Evolutionary conservation across 1,140 invertebrate genomes (phyloP), one percentile per base, ranked within the genome.

Genomic region (Muscidifurax raptorellus): DNA sequence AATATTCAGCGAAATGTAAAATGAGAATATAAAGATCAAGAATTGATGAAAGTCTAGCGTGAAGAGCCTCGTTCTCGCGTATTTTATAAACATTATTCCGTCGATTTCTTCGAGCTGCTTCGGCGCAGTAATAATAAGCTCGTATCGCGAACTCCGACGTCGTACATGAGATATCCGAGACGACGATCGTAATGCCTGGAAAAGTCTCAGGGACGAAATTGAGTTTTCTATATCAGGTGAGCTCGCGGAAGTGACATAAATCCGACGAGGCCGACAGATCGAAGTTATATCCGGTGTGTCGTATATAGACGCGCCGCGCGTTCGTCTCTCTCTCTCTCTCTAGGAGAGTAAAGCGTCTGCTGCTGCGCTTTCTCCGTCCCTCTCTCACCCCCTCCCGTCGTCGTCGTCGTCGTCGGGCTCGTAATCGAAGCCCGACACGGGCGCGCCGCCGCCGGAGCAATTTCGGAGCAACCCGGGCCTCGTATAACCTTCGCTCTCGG

Each of bases 201-300:
- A 80, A 80, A 75, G 67, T 84, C 76, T 84, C 32, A 13, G 22
- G 18, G 52, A 22, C 36, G 71, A 89, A 88, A 89, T 88, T 77
- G 84, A 89, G 83, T 87, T 88, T 88, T 88, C 83, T 86, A 76
- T 78, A 64, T 66, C 71, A 87, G 84, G 86, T 86, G 79, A 86
- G 85, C 85, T 87, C 85, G 85, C 86, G 87, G 87, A 89, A 89
- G 86, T 87, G 88, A 89, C 87, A 87, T 87, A 87, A 89, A 89
- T 89, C 87, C 85, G 78, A 81, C 83, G 86, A 86, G 85, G 85
- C 86, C 86, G 87, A 88, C 86, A 86, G 86, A 86, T 88, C 87
- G 84, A 87, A 89, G 87, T 88, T 88, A 88, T 88, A 89, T 89
- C 88, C 88, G 87, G 87, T 83, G 84, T 86, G 85, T 74, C 47